These are phyloP conservation scores for Thamnaconus septentrionalis DNA, from an alignment of 2,113 vertebrate genomes.

Conservation along the genomic window DNA sequence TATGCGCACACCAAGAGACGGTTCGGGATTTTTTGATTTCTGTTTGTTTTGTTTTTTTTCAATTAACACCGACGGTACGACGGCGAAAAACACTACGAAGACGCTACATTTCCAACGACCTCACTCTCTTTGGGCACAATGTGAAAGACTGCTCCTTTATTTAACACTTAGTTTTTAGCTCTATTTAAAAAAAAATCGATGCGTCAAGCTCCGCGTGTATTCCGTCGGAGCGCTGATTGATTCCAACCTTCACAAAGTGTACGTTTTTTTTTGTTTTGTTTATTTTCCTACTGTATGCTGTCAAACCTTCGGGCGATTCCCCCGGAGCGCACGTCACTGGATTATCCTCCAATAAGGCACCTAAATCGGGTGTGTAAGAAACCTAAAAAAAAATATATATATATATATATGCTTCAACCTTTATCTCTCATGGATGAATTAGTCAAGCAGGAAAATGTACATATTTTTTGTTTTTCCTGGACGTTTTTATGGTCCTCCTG, in stretches of 20 bases:
- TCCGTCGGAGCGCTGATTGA: slow-evolving; percentile 10
- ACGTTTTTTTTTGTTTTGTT: slow-evolving; percentile 54
- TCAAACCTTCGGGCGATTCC: slow-evolving; percentile 18
- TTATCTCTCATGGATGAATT: slow-evolving; percentile 27
- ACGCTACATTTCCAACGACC: slow-evolving; percentile 13
- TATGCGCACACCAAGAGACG: slow-evolving; percentile 7
- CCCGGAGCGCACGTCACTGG: slow-evolving; percentile 32
- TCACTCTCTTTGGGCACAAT: slow-evolving; percentile 16
- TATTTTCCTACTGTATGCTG: neutral
- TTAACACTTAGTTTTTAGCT: slow-evolving; percentile 4
- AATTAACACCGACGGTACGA: slow-evolving; percentile 5
- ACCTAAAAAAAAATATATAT: slow-evolving; percentile 24
- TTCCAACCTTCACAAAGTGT: slow-evolving; percentile 3
- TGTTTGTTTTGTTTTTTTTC: neutral
- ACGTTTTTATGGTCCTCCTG: slow-evolving; percentile 64
- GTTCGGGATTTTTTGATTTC: neutral
- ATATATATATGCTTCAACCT: slow-evolving; percentile 7
- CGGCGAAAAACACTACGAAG: neutral
- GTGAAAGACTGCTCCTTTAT: slow-evolving; percentile 21
- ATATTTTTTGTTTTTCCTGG: slow-evolving; percentile 55
- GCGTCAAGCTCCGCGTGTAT: slow-evolving; percentile 3
- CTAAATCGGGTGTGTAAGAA: slow-evolving; percentile 42
- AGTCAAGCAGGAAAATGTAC: slow-evolving; percentile 58
- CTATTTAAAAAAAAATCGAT: slow-evolving; percentile 5
- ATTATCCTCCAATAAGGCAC: slow-evolving; percentile 47